Evolutionary conservation across 2,113 vertebrate genomes (phyloP).

Genomic region (Canis aureus): DNA sequence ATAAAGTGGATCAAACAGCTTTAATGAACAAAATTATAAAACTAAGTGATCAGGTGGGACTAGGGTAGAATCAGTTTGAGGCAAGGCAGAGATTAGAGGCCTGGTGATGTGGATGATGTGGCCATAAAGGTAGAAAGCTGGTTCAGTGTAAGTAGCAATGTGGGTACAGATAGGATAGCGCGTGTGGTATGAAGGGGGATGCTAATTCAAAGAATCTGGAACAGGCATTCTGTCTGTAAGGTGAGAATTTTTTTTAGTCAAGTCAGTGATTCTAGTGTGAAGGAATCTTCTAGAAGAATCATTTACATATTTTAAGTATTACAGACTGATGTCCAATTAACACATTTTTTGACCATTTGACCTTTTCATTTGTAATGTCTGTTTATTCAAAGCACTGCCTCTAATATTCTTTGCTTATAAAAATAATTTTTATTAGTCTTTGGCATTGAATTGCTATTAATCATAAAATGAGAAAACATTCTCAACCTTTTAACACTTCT

Average conservation of each 20-base stretch:
- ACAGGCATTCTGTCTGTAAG: neutral
- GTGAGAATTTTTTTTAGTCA: neutral
- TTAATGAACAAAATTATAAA: slow-evolving; percentile 41
- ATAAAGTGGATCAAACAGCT: neutral
- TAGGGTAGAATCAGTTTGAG: neutral
- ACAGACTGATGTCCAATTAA: neutral
- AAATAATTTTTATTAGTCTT: neutral
- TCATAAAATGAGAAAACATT: slow-evolving; percentile 2
- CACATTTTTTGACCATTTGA: neutral
- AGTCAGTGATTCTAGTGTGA: neutral
- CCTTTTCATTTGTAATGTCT: neutral
- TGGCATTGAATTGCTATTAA: neutral
- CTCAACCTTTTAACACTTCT: neutral
- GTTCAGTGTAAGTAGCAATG: neutral
- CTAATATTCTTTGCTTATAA: neutral
- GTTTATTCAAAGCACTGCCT: slow-evolving; percentile 11
- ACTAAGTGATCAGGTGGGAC: neutral
- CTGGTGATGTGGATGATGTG: neutral
- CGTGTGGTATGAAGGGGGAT: neutral
- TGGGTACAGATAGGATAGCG: neutral
- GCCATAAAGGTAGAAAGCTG: neutral
- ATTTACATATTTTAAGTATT: slow-evolving; percentile 28
- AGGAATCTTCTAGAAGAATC: neutral
- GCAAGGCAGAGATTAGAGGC: neutral
- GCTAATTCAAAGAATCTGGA: neutral